Base-by-base conservation (phyloP, 2,888 invertebrate genomes). In the Callyntrura sp. region DNA sequence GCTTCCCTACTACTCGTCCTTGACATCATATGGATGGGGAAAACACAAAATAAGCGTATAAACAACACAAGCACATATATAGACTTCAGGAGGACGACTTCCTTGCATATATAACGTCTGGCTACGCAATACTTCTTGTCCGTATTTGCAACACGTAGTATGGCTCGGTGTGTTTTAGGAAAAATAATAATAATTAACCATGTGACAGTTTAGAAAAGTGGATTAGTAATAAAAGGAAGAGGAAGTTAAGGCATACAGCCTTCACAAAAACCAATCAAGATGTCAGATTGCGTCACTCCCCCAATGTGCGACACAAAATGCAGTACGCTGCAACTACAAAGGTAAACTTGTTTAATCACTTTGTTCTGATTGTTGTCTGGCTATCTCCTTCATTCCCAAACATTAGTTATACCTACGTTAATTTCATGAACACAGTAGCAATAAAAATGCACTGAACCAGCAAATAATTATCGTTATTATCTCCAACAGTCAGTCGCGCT, bases 1-100 rank as follows among this genome's bases (percentile, higher is more conserved):
- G 45, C 48, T 48, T 12, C 45, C 70, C 0, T 48, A 76, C 70
- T 23, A 76, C 17, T 48, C 73, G 73, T 48, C 73, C 73, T 76
- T 76, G 73, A 76, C 73, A 76, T 76, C 73, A 76, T 45, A 76
- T 76, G 73, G 48, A 45, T 48, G 17, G 48, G 3, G 11, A 76
- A 48, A 45, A 43, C 2, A 20, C 35, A 76, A 12, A 4, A 76
- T 9, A 6, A 35, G 35, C 35, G 35, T n/a, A 35, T 35, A 35
- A 2, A 6, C 6, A 35, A 35, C 6, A 35, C 35, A 35, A 35
- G 35, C 2, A 35, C 35, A 35, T n/a, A n/a, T n/a, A n/a, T n/a
- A n/a, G n/a, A n/a, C n/a, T n/a, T n/a, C n/a, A n/a, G n/a, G n/a
- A n/a, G n/a, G n/a, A 35, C 35, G 35, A 35, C 35, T 35, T 4